A percentile compares a stretch with the other conserved stretches of the same genome.
These are phyloP conservation scores for Apostichopus japonicus DNA, from an alignment of 35 echinoderm and acorn worm genomes.

Conservation along the genomic window DNA sequence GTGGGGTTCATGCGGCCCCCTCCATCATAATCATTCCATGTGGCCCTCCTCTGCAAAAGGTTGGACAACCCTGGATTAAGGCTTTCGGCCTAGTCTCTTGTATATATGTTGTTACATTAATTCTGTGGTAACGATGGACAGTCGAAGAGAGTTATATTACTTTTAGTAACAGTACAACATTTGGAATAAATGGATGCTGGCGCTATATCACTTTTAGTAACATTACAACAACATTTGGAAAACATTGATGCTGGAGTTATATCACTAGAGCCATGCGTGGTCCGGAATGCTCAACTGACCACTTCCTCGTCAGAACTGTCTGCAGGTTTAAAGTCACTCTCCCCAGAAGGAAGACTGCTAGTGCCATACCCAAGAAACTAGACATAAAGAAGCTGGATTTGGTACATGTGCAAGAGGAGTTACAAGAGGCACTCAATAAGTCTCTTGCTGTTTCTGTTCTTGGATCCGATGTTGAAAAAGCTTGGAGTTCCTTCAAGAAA, in stretches of 20 bases:
- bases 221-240: no score
- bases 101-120: no score
- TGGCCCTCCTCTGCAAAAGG: no score
- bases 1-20: no score
- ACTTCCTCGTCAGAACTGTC: slow-evolving; percentile 48
- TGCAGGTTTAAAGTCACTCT: slow-evolving; percentile 13
- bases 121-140: no score
- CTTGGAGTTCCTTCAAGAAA: slow-evolving; percentile 47
- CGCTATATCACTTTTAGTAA: no score
- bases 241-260: slow-evolving; percentile 14
- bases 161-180: no score
- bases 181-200: no score
- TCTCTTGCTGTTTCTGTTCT: slow-evolving; percentile 31
- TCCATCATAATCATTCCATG: no score
- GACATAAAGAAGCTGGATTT: slow-evolving; percentile 42
- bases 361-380: slow-evolving; percentile 26
- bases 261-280: slow-evolving; percentile 54
- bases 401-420: not conserved
- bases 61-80: no score
- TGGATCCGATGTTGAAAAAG: slow-evolving; percentile 57
- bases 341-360: slow-evolving; percentile 30
- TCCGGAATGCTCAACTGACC: slow-evolving; percentile 59
- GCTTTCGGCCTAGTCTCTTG: no score
- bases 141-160: no score
- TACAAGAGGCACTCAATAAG: not conserved